A percentile compares a stretch with the other conserved stretches of the same genome.
Conservation (phyloP, 1,140 invertebrate species). For the Magallana ariakensis region DNA sequence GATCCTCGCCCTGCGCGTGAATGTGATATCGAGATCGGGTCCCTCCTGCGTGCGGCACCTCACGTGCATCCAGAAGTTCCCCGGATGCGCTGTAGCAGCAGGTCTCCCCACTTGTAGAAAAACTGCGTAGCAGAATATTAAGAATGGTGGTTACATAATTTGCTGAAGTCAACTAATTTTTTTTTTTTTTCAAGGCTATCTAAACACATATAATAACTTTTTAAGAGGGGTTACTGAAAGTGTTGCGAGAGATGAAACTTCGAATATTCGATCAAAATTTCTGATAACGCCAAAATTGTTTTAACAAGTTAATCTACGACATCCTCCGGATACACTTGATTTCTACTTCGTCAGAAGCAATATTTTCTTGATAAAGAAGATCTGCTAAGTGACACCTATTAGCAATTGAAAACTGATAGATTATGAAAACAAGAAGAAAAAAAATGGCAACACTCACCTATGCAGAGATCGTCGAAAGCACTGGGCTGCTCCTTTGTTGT, state of each 20-base stretch:
- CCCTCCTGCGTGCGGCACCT: slow-evolving; percentile 62
- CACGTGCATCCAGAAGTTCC: slow-evolving; percentile 68
- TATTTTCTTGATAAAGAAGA: too few relatives aligned
- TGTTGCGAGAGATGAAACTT: too few relatives aligned
- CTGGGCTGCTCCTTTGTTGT: slow-evolving; percentile 63
- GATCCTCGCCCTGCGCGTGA: slow-evolving; percentile 59
- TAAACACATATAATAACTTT: too few relatives aligned
- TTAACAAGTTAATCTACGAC: too few relatives aligned
- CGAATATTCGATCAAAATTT: too few relatives aligned
- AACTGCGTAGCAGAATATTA: slow-evolving; percentile 52
- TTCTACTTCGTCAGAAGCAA: too few relatives aligned
- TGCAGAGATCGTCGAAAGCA: slow-evolving; percentile 65
- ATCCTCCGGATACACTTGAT: too few relatives aligned
- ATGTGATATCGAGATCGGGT: slow-evolving; percentile 67
- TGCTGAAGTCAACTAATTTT: background rate
- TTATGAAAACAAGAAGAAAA: too few relatives aligned
- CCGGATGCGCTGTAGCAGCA: slow-evolving; percentile 71
- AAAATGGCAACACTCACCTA: slow-evolving; percentile 51
- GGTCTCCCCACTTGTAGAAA: slow-evolving; percentile 55
- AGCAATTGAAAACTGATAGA: too few relatives aligned
- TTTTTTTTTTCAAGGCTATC: background rate
- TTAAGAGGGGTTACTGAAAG: too few relatives aligned
- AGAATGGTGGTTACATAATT: background rate
- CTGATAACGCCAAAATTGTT: too few relatives aligned
- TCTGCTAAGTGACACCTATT: too few relatives aligned